Evolutionary conservation across 2,113 vertebrate genomes (phyloP), one percentile per base, ranked within the genome.

Genomic region (Xerus inauris): DNA sequence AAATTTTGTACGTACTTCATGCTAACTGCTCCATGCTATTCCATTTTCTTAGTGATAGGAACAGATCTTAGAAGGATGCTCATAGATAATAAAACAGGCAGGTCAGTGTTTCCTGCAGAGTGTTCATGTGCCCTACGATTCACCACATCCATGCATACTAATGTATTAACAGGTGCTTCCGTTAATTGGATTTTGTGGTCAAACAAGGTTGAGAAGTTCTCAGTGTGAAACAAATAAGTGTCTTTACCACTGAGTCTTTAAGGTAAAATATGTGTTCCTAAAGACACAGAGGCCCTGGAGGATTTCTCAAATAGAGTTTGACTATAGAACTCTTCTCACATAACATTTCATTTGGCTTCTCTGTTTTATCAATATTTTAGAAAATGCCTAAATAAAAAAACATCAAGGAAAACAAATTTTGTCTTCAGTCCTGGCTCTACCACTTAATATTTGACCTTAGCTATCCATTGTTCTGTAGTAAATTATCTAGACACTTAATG

Each of bases 311-410:
- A 11, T 88, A 54, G 13, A n/a, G 64, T 88, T 87, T 94, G 8
- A 73, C 38, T 26, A 72, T 5, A 47, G 38, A 83, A 87, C 11
- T 1, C 38, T 42, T 69, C 57, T 47, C 30, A 79, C 22, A 73
- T 2, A 65, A 26, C 40, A 65, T 95, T 91, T 72, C 12, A 47
- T 79, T 84, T 88, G 9, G 45, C 6, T 67, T 40, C 24, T 64
- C 24, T 64, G 3, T 59, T 83, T 64, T 83, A 42, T 42, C 7
- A 76, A 28, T 42, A 88, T 77, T 84, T 90, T n/a, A 64, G 30
- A 4, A 96, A 95, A 87, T 72, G 16, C 14, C 45, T 13, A 87
- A 83, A 40, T 47, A 59, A 88, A 77, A 69, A 94, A 57, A 75
- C 45, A 47, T 40, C 30, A 86, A 38, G 26, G 13, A 51, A 92